phyloP scores from a whole-genome alignment of 2,113 vertebrate genomes.

The Leptobrachium ailaonicum region DNA sequence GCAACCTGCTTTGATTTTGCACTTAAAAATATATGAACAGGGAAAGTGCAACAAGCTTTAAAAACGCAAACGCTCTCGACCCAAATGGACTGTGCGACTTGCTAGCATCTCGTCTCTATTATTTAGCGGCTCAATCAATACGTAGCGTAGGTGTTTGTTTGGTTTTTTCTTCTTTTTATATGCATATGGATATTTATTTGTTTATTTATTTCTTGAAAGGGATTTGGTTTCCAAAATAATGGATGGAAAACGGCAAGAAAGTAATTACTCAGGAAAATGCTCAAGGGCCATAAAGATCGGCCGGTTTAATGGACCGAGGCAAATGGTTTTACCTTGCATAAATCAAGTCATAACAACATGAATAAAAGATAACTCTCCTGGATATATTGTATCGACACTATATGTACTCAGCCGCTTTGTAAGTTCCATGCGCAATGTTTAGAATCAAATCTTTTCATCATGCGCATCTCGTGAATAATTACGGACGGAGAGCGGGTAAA shows the following conservation, averaged over 20 bases:
- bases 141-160: no score
- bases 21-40: slow-evolving; percentile 4
- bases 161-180: neutral
- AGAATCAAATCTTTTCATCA: neutral
- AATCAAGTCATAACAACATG: slow-evolving; percentile 46
- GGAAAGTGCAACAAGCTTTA: neutral
- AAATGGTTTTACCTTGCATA: slow-evolving; percentile 46
- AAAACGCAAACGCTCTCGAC: neutral
- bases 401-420: neutral
- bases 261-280: slow-evolving; percentile 35
- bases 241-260: slow-evolving; percentile 32
- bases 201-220: neutral
- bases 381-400: slow-evolving; percentile 7
- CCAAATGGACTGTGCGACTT: neutral
- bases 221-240: slow-evolving; percentile 11
- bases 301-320: slow-evolving; percentile 50
- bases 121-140: neutral
- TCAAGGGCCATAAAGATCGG: slow-evolving; percentile 45
- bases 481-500: no score
- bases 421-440: slow-evolving; percentile 6
- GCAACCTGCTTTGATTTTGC: neutral
- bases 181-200: neutral
- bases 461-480: no score
- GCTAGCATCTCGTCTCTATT: neutral
- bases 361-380: slow-evolving; percentile 21